Evolutionary conservation across 2,113 vertebrate species (phyloP), one percentile per base, ranked within the genome.

Genomic region (Oncorhynchus masou): DNA sequence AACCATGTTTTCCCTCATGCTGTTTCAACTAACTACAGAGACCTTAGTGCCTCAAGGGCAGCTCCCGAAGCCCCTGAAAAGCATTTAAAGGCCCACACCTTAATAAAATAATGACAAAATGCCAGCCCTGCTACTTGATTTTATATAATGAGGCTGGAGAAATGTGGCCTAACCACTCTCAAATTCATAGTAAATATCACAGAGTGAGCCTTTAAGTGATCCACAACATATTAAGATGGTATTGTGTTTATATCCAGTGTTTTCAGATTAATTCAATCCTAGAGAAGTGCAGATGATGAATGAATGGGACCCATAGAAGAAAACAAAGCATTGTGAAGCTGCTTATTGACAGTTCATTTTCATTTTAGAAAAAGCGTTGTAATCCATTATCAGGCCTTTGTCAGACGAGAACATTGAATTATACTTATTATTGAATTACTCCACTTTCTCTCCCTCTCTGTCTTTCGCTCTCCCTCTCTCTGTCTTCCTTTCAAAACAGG

Each of bases 1-100:
- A 77, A 74, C 5, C 57, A 27, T 77, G 74, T 68, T 77, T 68
- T 25, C 20, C n/a, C 29, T 29, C 57, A 8, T 76, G 59, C 66
- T 81, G 27, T 70, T 67, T 70, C 65, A 70, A 68, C 65, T 64
- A 19, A 24, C 11, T 60, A n/a, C n/a, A 62, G n/a, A 16, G 11
- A 8, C 59, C 59, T 62, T 62, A 24, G 4, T 62, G 59, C 59
- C n/a, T 7, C 59, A 62, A 62, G 59, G 59, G 59, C 59, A 22
- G 20, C 20, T 62, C 59, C 59, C n/a, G 59, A 62, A 62, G 59
- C 22, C 34, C 31, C 48, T 57, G 31, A 25, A 57, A 24, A 19
- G 49, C 31, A 1, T 27, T 12, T 20, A 39, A 29, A 71, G 70
- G 19, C n/a, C 12, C 48, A 8, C n/a, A 3, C n/a, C 20, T 22